Evolutionary conservation across 2,113 vertebrate genomes (phyloP), one percentile per base, ranked within the genome.

Genomic region (Aphelocoma coerulescens): DNA sequence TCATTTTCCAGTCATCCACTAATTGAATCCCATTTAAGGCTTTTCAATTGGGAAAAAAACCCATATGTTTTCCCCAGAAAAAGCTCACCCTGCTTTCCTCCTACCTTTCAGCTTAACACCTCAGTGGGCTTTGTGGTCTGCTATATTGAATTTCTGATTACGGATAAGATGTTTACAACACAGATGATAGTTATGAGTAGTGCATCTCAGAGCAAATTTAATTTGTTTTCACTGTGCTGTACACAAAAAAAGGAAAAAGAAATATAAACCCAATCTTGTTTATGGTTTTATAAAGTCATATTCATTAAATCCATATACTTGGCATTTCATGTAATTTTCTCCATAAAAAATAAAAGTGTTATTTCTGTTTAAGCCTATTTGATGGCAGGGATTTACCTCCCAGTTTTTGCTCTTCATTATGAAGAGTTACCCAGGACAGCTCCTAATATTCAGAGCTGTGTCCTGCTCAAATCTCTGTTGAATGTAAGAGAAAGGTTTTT

Each of bases 141-240:
- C 52, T 81, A n/a, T 37, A 86, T 20, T 61, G 51, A 88, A 90
- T 95, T 96, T 93, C 88, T 92, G 48, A 91, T 96, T 96, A 89
- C 0, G 0, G 39, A 13, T 49, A 54, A 85, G 49, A 66, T 75
- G 61, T 90, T 92, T 90, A 92, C 77, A 82, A 30, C 57, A 69
- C 2, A 51, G 76, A 91, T 43, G 13, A 59, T 93, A 44, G 35
- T 67, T 96, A 87, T 68, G 19, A 74, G 19, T 37, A 87, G 30
- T 46, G 15, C 27, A 80, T 86, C 48, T 91, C 37, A 62, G 46
- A 93, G 39, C 16, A 92, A 85, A 94, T 93, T 74, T 86, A 89
- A 92, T 92, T 94, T 94, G 65, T 80, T 96, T 97, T 68, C 0
- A 0, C 46, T 86, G 57, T 73, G 58, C 48, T 66, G 22, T 77